Percentiles rank a stretch among this genome's conserved stretches.
Evolutionary conservation across 1,140 invertebrate genomes (phyloP).

Genomic region (Piezodorus guildinii): DNA sequence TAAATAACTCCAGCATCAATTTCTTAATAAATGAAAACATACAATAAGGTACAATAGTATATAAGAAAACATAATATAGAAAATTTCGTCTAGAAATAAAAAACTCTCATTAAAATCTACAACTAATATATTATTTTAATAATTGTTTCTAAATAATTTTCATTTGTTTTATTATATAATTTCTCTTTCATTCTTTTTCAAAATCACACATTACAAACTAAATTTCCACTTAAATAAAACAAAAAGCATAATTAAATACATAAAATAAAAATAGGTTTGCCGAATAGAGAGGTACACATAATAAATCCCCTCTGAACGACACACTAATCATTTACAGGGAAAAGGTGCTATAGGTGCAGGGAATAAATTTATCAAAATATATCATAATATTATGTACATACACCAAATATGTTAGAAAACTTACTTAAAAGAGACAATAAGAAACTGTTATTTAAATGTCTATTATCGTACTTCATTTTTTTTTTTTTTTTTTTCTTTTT

Average conservation of each 20-base stretch:
- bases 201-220: conserved; percentile 4
- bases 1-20: not conserved
- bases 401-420: conserved; percentile 12
- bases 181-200: not conserved
- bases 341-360: conserved; percentile 1
- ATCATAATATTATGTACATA: conserved; percentile 7
- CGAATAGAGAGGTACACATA: not conserved
- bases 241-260: conserved; percentile 13
- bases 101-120: conserved; percentile 13
- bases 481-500: not conserved
- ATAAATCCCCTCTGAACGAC: not conserved
- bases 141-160: conserved; percentile 9
- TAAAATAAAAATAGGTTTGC: conserved; percentile 3
- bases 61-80: conserved; percentile 16
- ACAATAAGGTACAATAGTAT: conserved; percentile 16
- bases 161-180: not conserved
- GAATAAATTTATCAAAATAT: conserved; percentile 11
- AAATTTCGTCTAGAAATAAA: conserved; percentile 11
- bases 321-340: not conserved
- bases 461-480: not conserved
- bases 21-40: conserved; percentile 9
- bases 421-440: conserved; percentile 10
- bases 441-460: conserved; percentile 1
- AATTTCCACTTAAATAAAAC: not conserved
- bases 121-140: conserved; percentile 11